Evolutionary conservation across 2,888 invertebrate species (phyloP), one percentile per base, ranked within the genome.

Genomic region (Hypomecis atomaria): DNA sequence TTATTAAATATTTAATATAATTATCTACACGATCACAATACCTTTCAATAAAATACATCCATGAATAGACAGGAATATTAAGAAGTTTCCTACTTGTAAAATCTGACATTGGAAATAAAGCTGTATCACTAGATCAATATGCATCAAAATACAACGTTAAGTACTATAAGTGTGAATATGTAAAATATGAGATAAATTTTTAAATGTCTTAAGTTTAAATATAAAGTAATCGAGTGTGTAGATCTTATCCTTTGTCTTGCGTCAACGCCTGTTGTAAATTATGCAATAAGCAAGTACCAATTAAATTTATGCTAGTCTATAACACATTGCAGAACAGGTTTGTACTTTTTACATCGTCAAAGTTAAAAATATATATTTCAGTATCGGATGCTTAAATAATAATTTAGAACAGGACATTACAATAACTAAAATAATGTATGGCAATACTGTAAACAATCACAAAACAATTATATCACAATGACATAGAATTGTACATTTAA

Each of bases 41-140:
- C 75, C 70, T 70, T 71, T 73, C 71, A 74, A 78, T 62, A 69
- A 65, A 71, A 69, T 65, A 74, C 47, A 57, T 63, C 59, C 45
- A 62, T 68, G 34, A 45, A 59, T 47, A 64, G 62, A 71, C 55
- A 65, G 58, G 62, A 57, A 47, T 53, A 53, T 52, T 66, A 23
- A 62, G 49, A 54, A 52, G 13, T 52, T 23, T 40, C 23, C 47
- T 56, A 47, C 7, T 47, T 56, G 47, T 23, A 47, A 47, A 47
- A 47, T 37, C 5, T 56, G 47, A 54, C 43, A 44, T 54, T 54
- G 34, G 40, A 47, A 56, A 38, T 59, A 55, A 67, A 65, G 62
- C 56, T 11, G 47, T 38, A 56, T 34, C 49, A 49, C 42, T 49
- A 56, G 60, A 48, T 47, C 37, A 62, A 57, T 37, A 60, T 40